These are phyloP conservation scores for Neria commutata DNA, from an alignment of 2,888 invertebrate genomes.

Conservation along the genomic window DNA sequence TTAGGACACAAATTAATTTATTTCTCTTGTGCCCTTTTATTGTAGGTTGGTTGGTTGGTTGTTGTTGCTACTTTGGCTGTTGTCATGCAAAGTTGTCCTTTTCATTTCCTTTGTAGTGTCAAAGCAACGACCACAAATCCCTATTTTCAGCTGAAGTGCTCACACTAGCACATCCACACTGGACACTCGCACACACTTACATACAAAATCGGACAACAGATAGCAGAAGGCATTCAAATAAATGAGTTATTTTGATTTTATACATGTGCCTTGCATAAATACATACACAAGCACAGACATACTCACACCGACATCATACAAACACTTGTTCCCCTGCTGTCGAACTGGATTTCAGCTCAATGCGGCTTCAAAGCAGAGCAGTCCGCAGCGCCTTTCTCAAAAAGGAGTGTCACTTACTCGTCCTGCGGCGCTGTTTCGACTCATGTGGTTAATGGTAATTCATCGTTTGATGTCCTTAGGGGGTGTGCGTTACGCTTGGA, in stretches of 20 bases:
- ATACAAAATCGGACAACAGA: not conserved
- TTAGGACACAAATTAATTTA: not conserved
- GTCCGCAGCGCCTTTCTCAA: too few relatives aligned
- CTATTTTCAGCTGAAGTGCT: not conserved
- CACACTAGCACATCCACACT: too few relatives aligned
- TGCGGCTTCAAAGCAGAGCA: too few relatives aligned
- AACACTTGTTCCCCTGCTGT: too few relatives aligned
- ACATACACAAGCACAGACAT: too few relatives aligned
- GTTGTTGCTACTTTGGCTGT: not conserved
- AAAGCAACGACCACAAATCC: not conserved
- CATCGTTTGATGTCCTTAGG: not conserved
- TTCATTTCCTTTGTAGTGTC: not conserved
- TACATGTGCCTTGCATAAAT: not conserved
- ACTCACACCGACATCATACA: too few relatives aligned
- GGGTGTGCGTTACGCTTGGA: not conserved
- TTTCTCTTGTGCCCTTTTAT: too few relatives aligned
- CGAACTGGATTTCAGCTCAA: too few relatives aligned
- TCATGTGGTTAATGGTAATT: not conserved
- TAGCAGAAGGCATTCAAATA: not conserved
- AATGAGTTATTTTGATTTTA: slow-evolving; percentile 1
- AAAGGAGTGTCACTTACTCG: not conserved
- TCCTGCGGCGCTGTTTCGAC: not conserved
- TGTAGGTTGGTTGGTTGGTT: not conserved
- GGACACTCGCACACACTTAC: not conserved
- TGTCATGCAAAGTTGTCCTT: not conserved